phyloP scores from a whole-genome alignment of 2,797 vertebrate genomes.

The Premnoplex brunnescens region DNA sequence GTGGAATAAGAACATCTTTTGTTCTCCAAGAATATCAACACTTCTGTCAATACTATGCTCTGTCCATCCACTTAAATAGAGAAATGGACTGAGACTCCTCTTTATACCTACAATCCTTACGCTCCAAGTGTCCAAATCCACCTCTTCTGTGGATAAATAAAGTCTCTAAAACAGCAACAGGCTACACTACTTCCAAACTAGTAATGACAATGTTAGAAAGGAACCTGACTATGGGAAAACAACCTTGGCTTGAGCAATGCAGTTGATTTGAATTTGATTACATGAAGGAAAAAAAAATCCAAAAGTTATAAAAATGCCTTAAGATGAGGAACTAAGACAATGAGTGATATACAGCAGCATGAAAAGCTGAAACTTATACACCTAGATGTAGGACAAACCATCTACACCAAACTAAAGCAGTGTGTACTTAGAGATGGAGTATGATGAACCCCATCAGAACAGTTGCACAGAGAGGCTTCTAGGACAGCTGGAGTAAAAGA shows the following conservation, averaged over 20 bases:
- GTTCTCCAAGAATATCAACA: neutral
- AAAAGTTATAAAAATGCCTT: neutral
- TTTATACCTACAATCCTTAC: neutral
- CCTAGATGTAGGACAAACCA: neutral
- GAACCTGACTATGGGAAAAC: neutral
- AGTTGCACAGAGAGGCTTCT: neutral
- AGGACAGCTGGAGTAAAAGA: neutral
- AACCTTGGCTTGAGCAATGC: neutral
- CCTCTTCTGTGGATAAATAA: neutral
- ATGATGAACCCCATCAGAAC: neutral
- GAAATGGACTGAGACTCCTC: neutral
- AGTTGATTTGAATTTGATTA: neutral
- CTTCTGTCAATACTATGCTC: neutral
- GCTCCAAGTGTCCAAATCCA: neutral
- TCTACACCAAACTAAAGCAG: neutral
- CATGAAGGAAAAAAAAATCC: neutral
- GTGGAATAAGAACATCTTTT: neutral
- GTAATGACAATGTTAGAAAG: neutral
- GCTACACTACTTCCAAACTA: neutral
- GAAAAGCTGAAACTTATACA: neutral
- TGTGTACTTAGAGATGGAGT: neutral
- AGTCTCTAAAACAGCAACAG: neutral
- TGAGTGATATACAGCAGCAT: rapidly evolving
- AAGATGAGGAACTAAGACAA: neutral
- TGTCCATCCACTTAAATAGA: neutral